These are phyloP conservation scores for Allochrocebus solatus DNA, from an alignment of 2,797 vertebrate genomes.

Conservation along the genomic window DNA sequence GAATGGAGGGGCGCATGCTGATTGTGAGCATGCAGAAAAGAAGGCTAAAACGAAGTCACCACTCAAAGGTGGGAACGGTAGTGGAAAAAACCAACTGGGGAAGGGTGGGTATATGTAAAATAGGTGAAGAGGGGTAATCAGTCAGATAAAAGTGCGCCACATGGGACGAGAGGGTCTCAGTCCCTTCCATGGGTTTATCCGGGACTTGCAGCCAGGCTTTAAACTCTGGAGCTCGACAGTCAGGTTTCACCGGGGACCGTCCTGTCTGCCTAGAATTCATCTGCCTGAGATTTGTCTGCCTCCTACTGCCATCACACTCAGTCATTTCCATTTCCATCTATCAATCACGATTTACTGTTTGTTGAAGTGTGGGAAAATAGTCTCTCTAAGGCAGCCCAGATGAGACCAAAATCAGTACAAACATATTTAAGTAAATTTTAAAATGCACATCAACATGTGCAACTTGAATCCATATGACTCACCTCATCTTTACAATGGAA, in stretches of 20 bases:
- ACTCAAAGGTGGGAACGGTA: neutral
- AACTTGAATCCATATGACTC: accelerated
- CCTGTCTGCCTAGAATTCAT: neutral
- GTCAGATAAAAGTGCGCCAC: neutral
- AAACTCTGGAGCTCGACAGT: neutral
- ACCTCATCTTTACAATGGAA: accelerated
- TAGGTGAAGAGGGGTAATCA: neutral
- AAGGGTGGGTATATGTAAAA: neutral
- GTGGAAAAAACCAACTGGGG: neutral
- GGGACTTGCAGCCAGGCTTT: neutral
- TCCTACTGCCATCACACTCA: neutral
- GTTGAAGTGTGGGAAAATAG: neutral
- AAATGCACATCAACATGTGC: neutral
- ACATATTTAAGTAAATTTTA: neutral
- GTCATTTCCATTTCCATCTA: neutral
- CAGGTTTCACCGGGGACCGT: neutral
- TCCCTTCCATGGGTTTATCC: neutral
- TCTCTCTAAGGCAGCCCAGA: neutral
- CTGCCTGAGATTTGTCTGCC: neutral
- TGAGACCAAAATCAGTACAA: neutral
- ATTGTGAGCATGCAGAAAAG: neutral
- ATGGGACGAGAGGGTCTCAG: neutral
- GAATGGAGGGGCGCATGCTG: neutral
- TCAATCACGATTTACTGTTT: neutral
- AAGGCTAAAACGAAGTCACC: neutral